phyloP scores from a whole-genome alignment of 1,140 invertebrate genomes.

The Probaryconus sp. region DNA sequence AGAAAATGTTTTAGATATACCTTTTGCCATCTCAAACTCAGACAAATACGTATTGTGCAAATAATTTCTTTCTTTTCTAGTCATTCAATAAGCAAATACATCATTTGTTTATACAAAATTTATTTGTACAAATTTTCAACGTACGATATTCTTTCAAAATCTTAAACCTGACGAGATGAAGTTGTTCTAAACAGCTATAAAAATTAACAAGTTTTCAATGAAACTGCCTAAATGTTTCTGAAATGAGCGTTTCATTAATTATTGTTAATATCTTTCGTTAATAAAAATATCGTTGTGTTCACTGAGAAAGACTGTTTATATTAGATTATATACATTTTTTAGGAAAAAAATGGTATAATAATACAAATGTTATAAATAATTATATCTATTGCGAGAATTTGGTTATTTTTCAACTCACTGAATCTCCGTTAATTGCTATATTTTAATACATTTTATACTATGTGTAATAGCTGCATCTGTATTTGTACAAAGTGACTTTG shows the following conservation, averaged over 20 bases:
- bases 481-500: constrained; percentile 37
- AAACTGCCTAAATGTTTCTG: constrained; percentile 5
- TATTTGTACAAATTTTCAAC: too few relatives aligned
- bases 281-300: constrained; percentile 24
- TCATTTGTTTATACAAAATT: too few relatives aligned
- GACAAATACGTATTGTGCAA: too few relatives aligned
- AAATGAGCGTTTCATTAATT: constrained; percentile 5
- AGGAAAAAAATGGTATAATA: background rate
- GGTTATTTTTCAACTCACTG: constrained; percentile 21
- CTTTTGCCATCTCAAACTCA: too few relatives aligned
- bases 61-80: too few relatives aligned
- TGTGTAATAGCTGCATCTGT: constrained; percentile 43
- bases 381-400: background rate
- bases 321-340: constrained; percentile 2
- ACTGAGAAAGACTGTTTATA: constrained; percentile 28
- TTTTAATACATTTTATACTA: constrained; percentile 1
- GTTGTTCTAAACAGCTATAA: too few relatives aligned
- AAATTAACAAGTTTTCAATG: background rate
- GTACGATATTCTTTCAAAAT: background rate
- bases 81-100: too few relatives aligned
- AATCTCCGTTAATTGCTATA: constrained; percentile 27
- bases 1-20: too few relatives aligned
- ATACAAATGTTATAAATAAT: background rate
- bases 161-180: too few relatives aligned
- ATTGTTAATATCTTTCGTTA: constrained; percentile 14